phyloP scores from a whole-genome alignment of 2,888 invertebrate genomes.

The Trissonchulus sp. region DNA sequence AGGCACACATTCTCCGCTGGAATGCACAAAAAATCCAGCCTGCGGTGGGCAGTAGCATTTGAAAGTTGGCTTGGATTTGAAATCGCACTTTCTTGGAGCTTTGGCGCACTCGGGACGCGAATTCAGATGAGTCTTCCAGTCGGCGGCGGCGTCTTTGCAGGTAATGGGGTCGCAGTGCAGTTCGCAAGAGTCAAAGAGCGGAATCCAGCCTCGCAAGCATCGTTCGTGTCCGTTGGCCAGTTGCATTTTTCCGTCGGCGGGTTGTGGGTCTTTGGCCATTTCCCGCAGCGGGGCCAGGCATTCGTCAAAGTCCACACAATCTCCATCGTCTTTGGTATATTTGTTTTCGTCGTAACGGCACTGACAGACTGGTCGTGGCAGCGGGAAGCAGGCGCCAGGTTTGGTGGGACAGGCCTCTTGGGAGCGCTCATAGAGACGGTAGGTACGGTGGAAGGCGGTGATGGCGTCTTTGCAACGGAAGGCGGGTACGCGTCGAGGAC shows the following conservation, averaged over 20 bases:
- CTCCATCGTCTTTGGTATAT: not conserved
- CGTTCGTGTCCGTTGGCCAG: not conserved
- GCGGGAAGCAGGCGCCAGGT: not conserved
- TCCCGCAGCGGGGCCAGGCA: not conserved
- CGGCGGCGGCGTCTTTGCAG: not conserved
- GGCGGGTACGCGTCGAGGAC: not conserved
- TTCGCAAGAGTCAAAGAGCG: not conserved
- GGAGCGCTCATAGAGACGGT: not conserved
- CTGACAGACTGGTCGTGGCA: not conserved
- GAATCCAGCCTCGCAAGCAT: not conserved
- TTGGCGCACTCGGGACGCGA: not conserved
- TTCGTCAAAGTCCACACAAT: not conserved
- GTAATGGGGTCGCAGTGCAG: not conserved
- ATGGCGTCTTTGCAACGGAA: not conserved
- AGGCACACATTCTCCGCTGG: not conserved
- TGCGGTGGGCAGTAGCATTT: not conserved
- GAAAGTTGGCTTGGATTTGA: not conserved
- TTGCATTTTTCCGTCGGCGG: not conserved
- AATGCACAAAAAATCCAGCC: not conserved
- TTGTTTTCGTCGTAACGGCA: not conserved
- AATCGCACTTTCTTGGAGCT: not conserved
- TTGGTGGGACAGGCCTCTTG: not conserved
- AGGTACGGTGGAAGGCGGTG: not conserved
- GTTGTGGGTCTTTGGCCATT: not conserved
- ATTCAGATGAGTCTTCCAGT: not conserved